Percentiles rank a stretch among this genome's conserved stretches.
These are phyloP conservation scores for Anabacerthia variegaticeps DNA, from an alignment of 2,797 vertebrate species.

Conservation along the genomic window DNA sequence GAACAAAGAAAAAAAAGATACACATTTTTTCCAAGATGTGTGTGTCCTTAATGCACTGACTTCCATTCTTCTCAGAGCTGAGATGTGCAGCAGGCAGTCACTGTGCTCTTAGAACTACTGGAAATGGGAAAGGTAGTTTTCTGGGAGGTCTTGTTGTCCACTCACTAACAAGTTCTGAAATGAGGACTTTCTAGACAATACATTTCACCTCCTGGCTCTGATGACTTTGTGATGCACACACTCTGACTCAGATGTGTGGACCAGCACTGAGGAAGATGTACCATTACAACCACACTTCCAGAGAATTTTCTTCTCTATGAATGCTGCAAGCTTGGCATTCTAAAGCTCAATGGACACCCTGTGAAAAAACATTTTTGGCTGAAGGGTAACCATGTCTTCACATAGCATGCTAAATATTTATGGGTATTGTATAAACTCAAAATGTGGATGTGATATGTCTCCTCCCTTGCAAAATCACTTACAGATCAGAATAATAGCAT, in stretches of 20 bases:
- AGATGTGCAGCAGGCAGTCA: accelerated
- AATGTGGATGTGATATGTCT: accelerated
- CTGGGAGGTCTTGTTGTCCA: not conserved
- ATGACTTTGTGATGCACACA: not conserved
- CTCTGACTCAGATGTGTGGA: not conserved
- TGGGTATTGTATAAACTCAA: not conserved
- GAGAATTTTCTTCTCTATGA: not conserved
- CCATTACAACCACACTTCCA: accelerated
- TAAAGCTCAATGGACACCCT: not conserved
- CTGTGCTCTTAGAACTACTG: not conserved
- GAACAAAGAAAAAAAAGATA: not conserved
- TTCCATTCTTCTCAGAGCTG: not conserved
- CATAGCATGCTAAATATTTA: not conserved
- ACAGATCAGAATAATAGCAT: not conserved
- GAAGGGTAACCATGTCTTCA: not conserved
- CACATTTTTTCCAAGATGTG: not conserved
- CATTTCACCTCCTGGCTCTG: not conserved
- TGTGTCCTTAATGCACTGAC: not conserved
- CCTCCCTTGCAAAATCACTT: not conserved
- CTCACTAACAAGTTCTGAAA: not conserved
- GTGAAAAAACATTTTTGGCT: not conserved
- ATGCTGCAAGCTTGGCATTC: not conserved
- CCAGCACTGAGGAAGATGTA: not conserved
- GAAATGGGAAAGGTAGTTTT: not conserved
- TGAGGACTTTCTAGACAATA: not conserved